These are phyloP conservation scores for Macrostomum cliftonense DNA, from an alignment of 2,888 invertebrate genomes.

Conservation along the genomic window DNA sequence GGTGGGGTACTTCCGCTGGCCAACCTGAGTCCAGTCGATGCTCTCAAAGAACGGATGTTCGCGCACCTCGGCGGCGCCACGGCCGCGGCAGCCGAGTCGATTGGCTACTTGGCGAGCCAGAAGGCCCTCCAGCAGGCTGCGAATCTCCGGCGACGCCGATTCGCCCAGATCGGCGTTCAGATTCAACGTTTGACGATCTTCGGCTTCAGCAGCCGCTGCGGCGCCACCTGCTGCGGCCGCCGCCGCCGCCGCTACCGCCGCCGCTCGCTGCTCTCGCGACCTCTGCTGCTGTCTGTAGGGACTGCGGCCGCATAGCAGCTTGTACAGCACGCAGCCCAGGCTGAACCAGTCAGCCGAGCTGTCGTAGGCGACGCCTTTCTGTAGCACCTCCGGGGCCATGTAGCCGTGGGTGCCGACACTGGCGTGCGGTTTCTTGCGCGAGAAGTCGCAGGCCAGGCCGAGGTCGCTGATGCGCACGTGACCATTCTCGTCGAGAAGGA, in stretches of 20 bases:
- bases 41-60: conserved; percentile 90
- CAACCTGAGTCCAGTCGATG: conserved; percentile 97
- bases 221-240: too few species aligned
- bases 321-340: conserved; percentile 98
- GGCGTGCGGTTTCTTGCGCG: conserved; percentile 97
- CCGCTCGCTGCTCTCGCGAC: conserved; percentile 99
- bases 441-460: conserved; percentile 95
- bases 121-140: conserved; percentile 71
- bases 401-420: conserved; percentile 99
- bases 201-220: too few species aligned
- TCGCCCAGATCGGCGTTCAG: conserved; percentile 96
- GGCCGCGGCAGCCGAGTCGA: conserved; percentile 51
- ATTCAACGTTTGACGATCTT: conserved; percentile 66
- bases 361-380: conserved; percentile 94
- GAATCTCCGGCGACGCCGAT: conserved; percentile 75
- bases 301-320: conserved; percentile 91
- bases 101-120: conserved; percentile 80
- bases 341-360: conserved; percentile 99
- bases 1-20: conserved; percentile 90
- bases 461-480: conserved; percentile 97
- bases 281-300: conserved; percentile 98
- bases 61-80: conserved; percentile 82
- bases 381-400: conserved; percentile 97
- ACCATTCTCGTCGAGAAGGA: conserved; percentile 91
- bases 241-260: too few species aligned